Conservation (phyloP, 2,113 vertebrate species). For the Setophaga petechia region DNA sequence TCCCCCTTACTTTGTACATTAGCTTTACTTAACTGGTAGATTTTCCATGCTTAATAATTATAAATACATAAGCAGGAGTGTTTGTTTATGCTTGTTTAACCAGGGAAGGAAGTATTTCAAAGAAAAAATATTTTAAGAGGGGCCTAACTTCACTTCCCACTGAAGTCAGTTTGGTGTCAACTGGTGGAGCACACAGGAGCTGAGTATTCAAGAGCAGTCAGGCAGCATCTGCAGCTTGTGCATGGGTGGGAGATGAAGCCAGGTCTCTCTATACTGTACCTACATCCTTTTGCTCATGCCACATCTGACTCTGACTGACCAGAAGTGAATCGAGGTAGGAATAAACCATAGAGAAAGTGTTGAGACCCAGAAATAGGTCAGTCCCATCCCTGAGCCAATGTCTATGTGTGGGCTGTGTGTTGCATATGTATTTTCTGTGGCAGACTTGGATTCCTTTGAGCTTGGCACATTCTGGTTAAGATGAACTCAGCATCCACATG, state of each 20-base stretch:
- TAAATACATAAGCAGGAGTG: neutral
- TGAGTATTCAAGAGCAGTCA: neutral
- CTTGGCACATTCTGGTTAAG: constrained; percentile 43
- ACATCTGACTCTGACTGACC: neutral
- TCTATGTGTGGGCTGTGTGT: neutral
- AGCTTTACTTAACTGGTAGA: neutral
- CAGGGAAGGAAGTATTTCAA: neutral
- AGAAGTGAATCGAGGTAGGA: neutral
- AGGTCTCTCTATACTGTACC: neutral
- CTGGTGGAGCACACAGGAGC: neutral
- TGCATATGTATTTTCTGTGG: constrained; percentile 1
- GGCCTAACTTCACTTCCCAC: neutral
- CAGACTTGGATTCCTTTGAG: neutral
- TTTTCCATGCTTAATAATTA: constrained; percentile 6
- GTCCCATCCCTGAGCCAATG: neutral
- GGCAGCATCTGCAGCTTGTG: neutral
- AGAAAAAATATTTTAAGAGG: neutral
- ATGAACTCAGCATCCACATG: constrained; percentile 30
- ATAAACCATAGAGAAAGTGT: neutral
- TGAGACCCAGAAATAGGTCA: neutral
- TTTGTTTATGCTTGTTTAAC: constrained; percentile 10
- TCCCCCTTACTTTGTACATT: neutral
- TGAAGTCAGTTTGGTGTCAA: neutral
- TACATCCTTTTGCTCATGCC: neutral
- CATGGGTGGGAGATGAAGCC: neutral